A percentile compares a stretch with the other conserved stretches of the same genome.
These are phyloP conservation scores for Brachycybe producta DNA, from an alignment of 2,888 invertebrate genomes.

Conservation along the genomic window DNA sequence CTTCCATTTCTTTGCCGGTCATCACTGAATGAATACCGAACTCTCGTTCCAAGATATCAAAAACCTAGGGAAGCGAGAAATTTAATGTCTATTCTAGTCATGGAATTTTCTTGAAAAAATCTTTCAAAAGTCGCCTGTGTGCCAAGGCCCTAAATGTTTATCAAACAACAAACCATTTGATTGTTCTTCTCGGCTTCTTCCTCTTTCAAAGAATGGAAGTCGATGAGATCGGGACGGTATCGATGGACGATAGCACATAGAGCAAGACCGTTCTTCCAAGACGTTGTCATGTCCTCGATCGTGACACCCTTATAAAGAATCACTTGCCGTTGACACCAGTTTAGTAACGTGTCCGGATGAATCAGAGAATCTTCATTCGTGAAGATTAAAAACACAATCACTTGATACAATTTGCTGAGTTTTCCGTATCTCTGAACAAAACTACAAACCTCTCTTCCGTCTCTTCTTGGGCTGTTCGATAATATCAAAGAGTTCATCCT, in stretches of 20 bases:
- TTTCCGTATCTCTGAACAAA: neutral
- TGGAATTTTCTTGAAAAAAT: neutral
- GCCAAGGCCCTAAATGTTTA: neutral
- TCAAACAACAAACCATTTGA: constrained; percentile 39
- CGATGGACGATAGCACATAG: constrained; percentile 63
- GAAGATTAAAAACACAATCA: constrained; percentile 5
- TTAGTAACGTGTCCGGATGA: constrained; percentile 57
- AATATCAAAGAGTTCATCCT: constrained; percentile 27
- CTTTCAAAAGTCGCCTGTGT: neutral
- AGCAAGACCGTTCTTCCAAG: constrained; percentile 53
- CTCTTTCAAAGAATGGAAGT: constrained; percentile 51
- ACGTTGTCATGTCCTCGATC: constrained; percentile 52
- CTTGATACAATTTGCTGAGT: neutral
- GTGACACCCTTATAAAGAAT: constrained; percentile 45
- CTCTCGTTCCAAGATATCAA: constrained; percentile 71
- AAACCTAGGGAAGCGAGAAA: constrained; percentile 51
- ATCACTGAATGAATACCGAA: constrained; percentile 57
- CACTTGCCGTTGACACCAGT: constrained; percentile 64
- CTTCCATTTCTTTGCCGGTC: constrained; percentile 61
- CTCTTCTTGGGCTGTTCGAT: constrained; percentile 52
- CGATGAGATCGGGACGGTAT: constrained; percentile 81
- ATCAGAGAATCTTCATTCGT: constrained; percentile 51
- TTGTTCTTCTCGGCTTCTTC: constrained; percentile 55
- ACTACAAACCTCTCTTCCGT: constrained; percentile 43
- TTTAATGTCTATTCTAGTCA: neutral